Base-by-base conservation (phyloP, 2,113 vertebrate species). In the Leucosticte australis region DNA sequence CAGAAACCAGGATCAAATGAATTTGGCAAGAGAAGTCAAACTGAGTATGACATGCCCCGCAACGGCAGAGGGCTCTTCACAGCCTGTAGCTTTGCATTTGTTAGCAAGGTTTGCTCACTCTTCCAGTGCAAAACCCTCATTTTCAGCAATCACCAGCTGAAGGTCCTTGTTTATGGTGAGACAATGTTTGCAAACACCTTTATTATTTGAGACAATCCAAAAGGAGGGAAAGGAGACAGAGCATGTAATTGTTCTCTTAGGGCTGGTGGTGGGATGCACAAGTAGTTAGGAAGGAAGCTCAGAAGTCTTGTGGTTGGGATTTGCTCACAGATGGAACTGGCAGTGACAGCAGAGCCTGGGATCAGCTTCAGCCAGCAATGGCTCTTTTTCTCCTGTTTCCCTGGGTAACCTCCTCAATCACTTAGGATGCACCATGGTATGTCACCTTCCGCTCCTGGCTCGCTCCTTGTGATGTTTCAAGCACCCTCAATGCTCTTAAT, bases 151-250 rank as follows among this genome's bases (percentile, higher is more conserved):
- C 23, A 15, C 65, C 90, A 89, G 55, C 39, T 49, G 41, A 94
- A 96, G 78, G 37, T 50, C 63, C 70, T 76, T 35, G 56, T 68
- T 70, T 71, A 57, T 49, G 76, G 28, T 33, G 67, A 82, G 86
- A 90, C 69, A 92, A 75, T 92, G 77, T 79, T 93, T 83, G 75
- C 69, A 80, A 91, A 87, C 76, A 49, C n/a, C 85, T 95, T 97
- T 84, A 96, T 95, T 87, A 73, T 70, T 53, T 60, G 55, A 97
- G 86, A 94, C 92, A 95, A 78, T 75, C 83, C 87, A 93, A 67
- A 24, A 83, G 50, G 71, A 50, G 41, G 28, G 87, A 26, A 75
- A 81, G 79, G 87, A 96, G 79, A 89, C 0, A 0, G 37, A 94
- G 78, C 80, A 79, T 74, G 27, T 96, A 88, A 96, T 95, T 96